Base-by-base conservation (phyloP, 2,113 vertebrate species). In the Chloropsis hardwickii region DNA sequence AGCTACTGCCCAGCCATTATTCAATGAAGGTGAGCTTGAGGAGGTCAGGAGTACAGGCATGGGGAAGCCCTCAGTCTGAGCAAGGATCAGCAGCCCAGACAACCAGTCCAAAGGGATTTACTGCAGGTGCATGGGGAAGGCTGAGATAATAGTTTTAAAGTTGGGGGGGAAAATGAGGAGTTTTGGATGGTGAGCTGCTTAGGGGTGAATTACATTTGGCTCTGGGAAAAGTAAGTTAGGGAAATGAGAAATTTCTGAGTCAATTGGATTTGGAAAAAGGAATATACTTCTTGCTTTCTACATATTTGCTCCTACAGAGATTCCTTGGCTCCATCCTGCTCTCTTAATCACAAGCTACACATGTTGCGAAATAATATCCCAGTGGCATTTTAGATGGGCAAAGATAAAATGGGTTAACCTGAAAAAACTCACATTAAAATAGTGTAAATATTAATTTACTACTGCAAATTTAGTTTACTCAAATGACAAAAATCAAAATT, bases 101-200 rank as follows among this genome's bases (percentile, higher is more conserved):
- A 81, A 33, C 5, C 27, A 7, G 5, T 48, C 31, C 42, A 65
- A 61, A 65, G 11, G 14, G 14, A 66, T 47, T 56, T 72, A 35
- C 5, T 73, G 50, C 20, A 50, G 28, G 25, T 53, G 12, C 8
- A 33, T 9, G 22, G 12, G 27, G 11, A 19, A 72, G 29, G 25
- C 11, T 47, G 28, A 33, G 5, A 58, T 9, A 66, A 15, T 12
- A 29, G 31, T 62, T 78, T 77, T 45, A 4, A 90, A 44, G 8
- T 7, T 12, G 7, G 4, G 11, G 33, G 19, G 17, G 39, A 25
- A 29, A 60, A 39, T 18, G 0, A 39, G 0, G 7, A 6, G 4
- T 54, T 87, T 69, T 54, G 6, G 5, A 88, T 24, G 5, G 27
- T 13, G 12, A 70, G 8, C 48, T 11, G 12, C 22, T 35, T 76